Base-by-base conservation (phyloP, 2,888 invertebrate species). In the Bhutanitis thaidina region DNA sequence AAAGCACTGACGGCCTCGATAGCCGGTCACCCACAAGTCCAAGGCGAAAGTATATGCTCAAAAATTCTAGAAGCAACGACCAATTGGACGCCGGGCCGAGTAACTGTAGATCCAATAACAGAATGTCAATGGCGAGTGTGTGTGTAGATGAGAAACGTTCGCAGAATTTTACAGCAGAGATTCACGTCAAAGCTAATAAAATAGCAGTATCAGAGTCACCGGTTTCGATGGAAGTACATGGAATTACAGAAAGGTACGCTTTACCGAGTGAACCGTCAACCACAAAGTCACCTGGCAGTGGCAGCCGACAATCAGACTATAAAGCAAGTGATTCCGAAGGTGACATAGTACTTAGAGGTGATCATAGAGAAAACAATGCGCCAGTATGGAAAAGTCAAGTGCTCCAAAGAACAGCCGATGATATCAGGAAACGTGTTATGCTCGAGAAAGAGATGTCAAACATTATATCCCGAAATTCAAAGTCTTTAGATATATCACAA, bases 1-100 rank as follows among this genome's bases (percentile, higher is more conserved):
- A 82, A 62, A 92, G 92, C 59, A 90, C 90, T 5, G 92, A 92
- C 58, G 61, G 74, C 20, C 64, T 89, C 39, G 88, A 89, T 46
- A 76, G 59, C 13, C 71, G 74, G 56, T 75, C 82, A n/a, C 75
- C 78, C 3, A 56, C 62, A 12, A 81, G 73, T 60, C 80, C 84
- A 5, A 73, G 79, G 57, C 63, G 78, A 50, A 80, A 72, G 53
- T 74, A 75, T 64, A 47, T 71, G 9, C 60, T 88, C 1, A 84
- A 83, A 59, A 81, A 74, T 55, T 88, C 88, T 3, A 81, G 74
- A 65, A 89, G 89, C 50, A 86, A 74, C 48, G 89, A 89, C 54
- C 79, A 84, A 2, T 68, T 90, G 41, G 84, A 88, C 40, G 77
- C 80, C n/a, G 80, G 80, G 2, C 74, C 80, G 0, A 80, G 80